Evolutionary conservation across 2,888 invertebrate genomes (phyloP).

Genomic region (Drosophila mettleri): DNA sequence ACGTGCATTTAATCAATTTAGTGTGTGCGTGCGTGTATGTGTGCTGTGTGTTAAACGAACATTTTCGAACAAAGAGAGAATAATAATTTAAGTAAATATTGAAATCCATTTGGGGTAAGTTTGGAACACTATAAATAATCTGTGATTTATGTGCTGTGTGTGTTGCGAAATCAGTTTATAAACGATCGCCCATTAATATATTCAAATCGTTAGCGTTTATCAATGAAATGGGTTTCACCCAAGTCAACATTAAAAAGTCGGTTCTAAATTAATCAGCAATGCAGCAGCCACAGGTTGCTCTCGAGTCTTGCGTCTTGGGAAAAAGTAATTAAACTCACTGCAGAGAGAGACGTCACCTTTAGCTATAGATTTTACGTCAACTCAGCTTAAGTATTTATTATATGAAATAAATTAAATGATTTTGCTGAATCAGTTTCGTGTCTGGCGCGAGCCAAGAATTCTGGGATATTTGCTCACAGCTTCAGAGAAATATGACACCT

Average conservation of each 20-base stretch:
- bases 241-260: conserved; percentile 8
- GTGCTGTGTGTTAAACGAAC: conserved; percentile 51
- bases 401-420: conserved; percentile 7
- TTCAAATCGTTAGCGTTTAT: conserved; percentile 20
- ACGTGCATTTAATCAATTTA: conserved; percentile 34
- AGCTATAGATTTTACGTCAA: conserved; percentile 11
- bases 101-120: conserved; percentile 67
- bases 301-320: conserved; percentile 37
- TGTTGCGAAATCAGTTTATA: conserved; percentile 27
- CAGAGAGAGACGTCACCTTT: conserved; percentile 26
- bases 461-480: conserved; percentile 13
- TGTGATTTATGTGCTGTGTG: conserved; percentile 37
- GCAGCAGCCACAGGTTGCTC: neutral
- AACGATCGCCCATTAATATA: conserved; percentile 26
- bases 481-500: conserved; percentile 18
- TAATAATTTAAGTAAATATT: conserved; percentile 51
- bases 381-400: conserved; percentile 10
- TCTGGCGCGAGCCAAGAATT: conserved; percentile 28
- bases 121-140: conserved; percentile 63
- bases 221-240: conserved; percentile 60
- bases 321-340: conserved; percentile 50
- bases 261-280: conserved; percentile 27
- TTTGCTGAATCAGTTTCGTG: neutral
- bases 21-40: conserved; percentile 10
- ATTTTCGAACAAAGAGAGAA: conserved; percentile 39